Evolutionary conservation across 2,888 invertebrate genomes (phyloP).

Genomic region (Xestoiulus laeticollis): DNA sequence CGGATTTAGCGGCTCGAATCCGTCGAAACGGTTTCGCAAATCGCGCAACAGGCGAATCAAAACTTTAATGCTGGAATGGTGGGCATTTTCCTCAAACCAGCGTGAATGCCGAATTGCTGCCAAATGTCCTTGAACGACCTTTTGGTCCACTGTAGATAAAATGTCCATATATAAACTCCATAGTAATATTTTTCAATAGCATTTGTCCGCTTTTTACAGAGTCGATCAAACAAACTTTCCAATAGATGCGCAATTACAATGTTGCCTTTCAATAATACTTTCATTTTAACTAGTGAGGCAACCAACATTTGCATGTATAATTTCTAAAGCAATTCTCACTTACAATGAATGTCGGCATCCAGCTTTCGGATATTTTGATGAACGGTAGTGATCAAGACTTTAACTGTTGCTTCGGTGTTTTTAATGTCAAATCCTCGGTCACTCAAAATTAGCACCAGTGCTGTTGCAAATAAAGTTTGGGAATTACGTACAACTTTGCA

Average conservation of each 20-base stretch:
- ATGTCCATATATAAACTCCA: background rate
- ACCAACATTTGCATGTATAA: no score
- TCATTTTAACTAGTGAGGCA: no score
- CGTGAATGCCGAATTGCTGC: conserved; percentile 94
- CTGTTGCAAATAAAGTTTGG: conserved; percentile 61
- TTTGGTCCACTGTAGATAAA: conserved; percentile 69
- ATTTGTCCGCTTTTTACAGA: no score
- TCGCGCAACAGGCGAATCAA: conserved; percentile 93
- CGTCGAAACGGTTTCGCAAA: conserved; percentile 86
- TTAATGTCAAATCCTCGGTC: conserved; percentile 90
- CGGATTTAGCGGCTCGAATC: conserved; percentile 88
- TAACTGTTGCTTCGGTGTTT: conserved; percentile 83
- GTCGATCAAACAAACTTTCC: no score
- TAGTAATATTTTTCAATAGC: no score
- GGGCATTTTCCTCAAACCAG: conserved; percentile 98
- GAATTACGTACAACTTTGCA: background rate
- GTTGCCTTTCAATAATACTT: no score
- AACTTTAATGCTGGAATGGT: conserved; percentile 95
- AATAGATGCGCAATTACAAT: no score
- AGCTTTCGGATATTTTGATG: conserved; percentile 92
- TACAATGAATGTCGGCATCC: conserved; percentile 82
- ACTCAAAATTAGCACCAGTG: conserved; percentile 65
- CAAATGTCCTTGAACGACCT: conserved; percentile 85
- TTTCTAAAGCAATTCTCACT: conserved; percentile 57
- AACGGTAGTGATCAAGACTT: conserved; percentile 91